Evolutionary conservation across 2,797 vertebrate species (phyloP).

Genomic region (Danio kyathit): DNA sequence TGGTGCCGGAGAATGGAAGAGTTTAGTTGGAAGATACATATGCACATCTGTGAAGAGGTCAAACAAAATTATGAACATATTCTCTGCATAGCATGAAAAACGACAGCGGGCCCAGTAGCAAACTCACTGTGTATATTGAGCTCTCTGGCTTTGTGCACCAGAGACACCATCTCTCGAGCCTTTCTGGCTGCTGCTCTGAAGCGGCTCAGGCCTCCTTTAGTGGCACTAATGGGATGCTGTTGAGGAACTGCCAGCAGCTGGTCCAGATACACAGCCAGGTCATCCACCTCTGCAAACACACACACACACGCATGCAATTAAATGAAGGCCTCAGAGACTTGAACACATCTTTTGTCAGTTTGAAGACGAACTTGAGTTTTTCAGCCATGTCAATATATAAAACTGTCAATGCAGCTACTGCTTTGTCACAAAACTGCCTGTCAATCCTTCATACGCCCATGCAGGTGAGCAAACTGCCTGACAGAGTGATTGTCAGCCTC

Average conservation of each 20-base stretch:
- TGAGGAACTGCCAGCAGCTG: constrained; percentile 84
- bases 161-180: constrained; percentile 87
- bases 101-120: background rate
- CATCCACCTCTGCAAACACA: constrained; percentile 78
- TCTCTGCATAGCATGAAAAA: background rate
- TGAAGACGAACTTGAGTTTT: constrained; percentile 24
- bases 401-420: constrained; percentile 5
- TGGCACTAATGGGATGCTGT: constrained; percentile 62
- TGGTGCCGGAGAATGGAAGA: constrained; percentile 82
- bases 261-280: constrained; percentile 91
- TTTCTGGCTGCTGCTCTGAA: constrained; percentile 87
- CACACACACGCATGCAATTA: background rate
- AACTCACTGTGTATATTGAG: constrained; percentile 90
- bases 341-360: constrained; percentile 16
- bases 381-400: constrained; percentile 14
- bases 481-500: constrained; percentile 6
- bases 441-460: constrained; percentile 12
- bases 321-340: constrained; percentile 15
- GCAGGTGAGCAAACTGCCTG: background rate
- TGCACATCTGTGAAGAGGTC: constrained; percentile 81
- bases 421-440: constrained; percentile 11
- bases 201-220: constrained; percentile 68
- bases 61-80: background rate
- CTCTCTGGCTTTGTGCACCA: constrained; percentile 87
- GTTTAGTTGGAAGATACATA: constrained; percentile 91